These are phyloP conservation scores for Tupaia chinensis DNA, from an alignment of 2,113 vertebrate species.

Conservation along the genomic window DNA sequence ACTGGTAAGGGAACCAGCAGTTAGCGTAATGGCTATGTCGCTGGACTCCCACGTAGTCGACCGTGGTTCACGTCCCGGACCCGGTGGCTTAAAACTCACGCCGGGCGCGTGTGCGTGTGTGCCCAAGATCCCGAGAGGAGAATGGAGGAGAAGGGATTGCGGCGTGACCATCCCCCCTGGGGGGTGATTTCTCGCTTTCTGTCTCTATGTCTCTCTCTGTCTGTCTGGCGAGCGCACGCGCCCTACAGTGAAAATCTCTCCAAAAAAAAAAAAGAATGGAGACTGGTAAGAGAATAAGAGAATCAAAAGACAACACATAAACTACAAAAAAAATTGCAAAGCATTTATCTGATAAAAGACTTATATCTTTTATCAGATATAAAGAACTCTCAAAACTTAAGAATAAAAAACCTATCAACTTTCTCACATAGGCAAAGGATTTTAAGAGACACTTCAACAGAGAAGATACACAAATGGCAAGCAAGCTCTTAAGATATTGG, in stretches of 20 bases:
- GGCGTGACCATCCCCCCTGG: too few species aligned
- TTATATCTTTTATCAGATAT: background rate
- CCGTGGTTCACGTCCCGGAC: too few species aligned
- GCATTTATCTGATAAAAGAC: background rate
- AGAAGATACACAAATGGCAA: background rate
- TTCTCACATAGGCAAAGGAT: background rate
- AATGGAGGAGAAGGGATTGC: too few species aligned
- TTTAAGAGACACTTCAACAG: constrained; percentile 5
- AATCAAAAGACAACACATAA: constrained; percentile 19
- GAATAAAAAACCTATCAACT: background rate
- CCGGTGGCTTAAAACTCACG: too few species aligned
- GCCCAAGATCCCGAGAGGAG: too few species aligned
- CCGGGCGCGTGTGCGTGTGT: too few species aligned
- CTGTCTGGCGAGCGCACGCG: too few species aligned
- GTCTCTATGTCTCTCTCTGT: too few species aligned
- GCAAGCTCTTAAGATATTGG: background rate
- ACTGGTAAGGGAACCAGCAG: background rate
- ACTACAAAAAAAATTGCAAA: constrained; percentile 40
- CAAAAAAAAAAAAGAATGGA: background rate
- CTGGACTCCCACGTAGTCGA: too few species aligned
- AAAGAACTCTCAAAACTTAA: constrained; percentile 35
- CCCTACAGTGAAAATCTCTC: too few species aligned
- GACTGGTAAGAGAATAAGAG: background rate
- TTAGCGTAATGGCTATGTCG: too few species aligned
- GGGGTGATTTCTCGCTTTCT: too few species aligned